Evolutionary conservation across 2,113 vertebrate species (phyloP), one percentile per base, ranked within the genome.

Genomic region (Formicarius rufipectus): DNA sequence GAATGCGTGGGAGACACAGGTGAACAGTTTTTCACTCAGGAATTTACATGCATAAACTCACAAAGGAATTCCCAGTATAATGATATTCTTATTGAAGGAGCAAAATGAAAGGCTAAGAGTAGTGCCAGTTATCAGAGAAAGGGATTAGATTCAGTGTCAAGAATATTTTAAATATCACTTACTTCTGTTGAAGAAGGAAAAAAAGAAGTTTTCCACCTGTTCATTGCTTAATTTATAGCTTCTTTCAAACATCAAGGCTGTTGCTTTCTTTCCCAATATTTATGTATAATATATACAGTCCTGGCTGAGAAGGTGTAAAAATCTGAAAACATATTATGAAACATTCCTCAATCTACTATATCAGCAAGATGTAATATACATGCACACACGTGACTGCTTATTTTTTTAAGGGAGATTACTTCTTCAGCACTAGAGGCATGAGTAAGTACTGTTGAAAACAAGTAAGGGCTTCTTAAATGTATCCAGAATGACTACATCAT

Each of bases 271-370:
- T 90, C 58, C 33, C 16, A 84, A 74, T 97, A 97, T 96, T 95
- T 97, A 95, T 97, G 95, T 88, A 96, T 97, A 96, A 97, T 90
- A 88, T 74, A 76, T 89, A 72, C 45, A 96, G 44, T 79, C 59
- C 23, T 95, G 63, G 56, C 49, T 89, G 53, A 58, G 95, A 94
- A 94, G 67, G 47, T 91, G 39, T 97, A 96, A 97, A 97, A 95
- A 87, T 84, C 81, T 96, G 95, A 97, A 96, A 97, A 96, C 21
- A 74, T 91, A 89, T 93, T 84, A 96, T 89, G 95, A 97, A 97
- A 59, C 71, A 84, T 90, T 83, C 37, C 35, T 37, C 62, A 93
- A 66, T 73, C 64, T 89, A 63, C 49, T 84, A 50, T 84, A 83
- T 96, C 79, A 84, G 60, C 66, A 78, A 93, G 73, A 96, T n/a